Percentiles rank a stretch among this genome's conserved stretches.
Conservation (phyloP, 2,888 invertebrate species). For the Chaetogeoica ovagalla region DNA sequence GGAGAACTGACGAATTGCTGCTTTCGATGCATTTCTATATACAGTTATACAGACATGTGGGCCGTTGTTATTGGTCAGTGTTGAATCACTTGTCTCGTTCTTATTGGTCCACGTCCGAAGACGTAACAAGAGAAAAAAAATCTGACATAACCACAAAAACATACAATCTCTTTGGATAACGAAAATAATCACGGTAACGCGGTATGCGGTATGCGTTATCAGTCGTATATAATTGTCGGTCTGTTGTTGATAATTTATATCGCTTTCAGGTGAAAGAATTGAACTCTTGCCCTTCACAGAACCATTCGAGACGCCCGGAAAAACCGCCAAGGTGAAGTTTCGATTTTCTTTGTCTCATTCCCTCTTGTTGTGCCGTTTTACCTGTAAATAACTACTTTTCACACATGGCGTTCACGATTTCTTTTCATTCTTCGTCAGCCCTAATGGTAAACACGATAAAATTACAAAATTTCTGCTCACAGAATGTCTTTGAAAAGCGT, state of each 20-base stretch:
- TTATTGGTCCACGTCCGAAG: constrained; percentile 71
- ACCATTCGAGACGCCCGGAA: background rate
- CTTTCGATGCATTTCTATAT: constrained; percentile 35
- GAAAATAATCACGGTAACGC: accelerated
- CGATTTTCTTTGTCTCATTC: background rate
- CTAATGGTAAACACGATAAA: constrained; percentile 20
- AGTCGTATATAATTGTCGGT: background rate
- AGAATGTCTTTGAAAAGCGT: background rate
- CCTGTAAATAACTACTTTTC: background rate
- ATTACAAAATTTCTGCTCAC: background rate
- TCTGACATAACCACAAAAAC: constrained; percentile 29
- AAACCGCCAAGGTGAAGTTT: constrained; percentile 33
- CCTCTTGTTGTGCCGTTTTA: background rate
- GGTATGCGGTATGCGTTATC: background rate
- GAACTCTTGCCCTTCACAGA: constrained; percentile 41
- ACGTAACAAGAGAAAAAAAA: constrained; percentile 25
- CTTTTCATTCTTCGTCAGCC: constrained; percentile 1
- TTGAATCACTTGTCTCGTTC: constrained; percentile 64
- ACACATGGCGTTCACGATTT: constrained; percentile 25
- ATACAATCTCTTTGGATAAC: constrained; percentile 4
- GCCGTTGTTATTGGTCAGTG: constrained; percentile 61
- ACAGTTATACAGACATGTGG: constrained; percentile 44
- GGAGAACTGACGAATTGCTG: constrained; percentile 39
- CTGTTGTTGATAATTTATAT: background rate
- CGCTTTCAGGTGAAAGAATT: background rate